A percentile compares a stretch with the other conserved stretches of the same genome.
Evolutionary conservation across 2,888 invertebrate genomes (phyloP).

Genomic region (Reticulitermes lucifugus): DNA sequence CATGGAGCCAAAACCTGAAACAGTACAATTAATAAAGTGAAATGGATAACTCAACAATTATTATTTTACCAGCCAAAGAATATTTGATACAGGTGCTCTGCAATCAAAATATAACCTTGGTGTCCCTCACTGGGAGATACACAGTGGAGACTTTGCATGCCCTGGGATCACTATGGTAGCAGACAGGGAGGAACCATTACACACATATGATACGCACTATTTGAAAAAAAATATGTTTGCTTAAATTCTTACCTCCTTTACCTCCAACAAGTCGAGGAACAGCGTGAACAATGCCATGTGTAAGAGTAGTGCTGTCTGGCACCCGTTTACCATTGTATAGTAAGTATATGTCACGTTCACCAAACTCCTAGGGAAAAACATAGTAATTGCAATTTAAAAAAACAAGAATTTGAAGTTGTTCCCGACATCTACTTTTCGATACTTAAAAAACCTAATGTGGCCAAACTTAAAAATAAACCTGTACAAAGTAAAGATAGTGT

Average conservation of each 20-base stretch:
- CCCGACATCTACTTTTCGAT: too few relatives aligned
- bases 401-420: too few relatives aligned
- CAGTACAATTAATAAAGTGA: slow-evolving; percentile 38
- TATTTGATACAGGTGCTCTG: not conserved
- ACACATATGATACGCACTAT: not conserved
- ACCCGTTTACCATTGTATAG: slow-evolving; percentile 69
- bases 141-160: too few relatives aligned
- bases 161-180: not conserved
- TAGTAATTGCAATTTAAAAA: too few relatives aligned
- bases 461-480: too few relatives aligned
- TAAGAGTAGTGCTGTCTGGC: slow-evolving; percentile 60
- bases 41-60: not conserved
- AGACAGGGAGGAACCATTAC: not conserved
- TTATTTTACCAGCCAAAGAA: not conserved
- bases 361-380: not conserved
- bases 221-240: not conserved
- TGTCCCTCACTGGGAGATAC: too few relatives aligned
- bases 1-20: slow-evolving; percentile 92
- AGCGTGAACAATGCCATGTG: slow-evolving; percentile 66
- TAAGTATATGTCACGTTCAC: slow-evolving; percentile 66
- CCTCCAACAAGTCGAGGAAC: slow-evolving; percentile 78
- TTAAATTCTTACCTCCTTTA: slow-evolving; percentile 78
- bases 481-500: too few relatives aligned
- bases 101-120: not conserved
- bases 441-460: too few relatives aligned